A percentile compares a stretch with the other conserved stretches of the same genome.
These are phyloP conservation scores for Menura novaehollandiae DNA, from an alignment of 2,113 vertebrate species.

Conservation along the genomic window DNA sequence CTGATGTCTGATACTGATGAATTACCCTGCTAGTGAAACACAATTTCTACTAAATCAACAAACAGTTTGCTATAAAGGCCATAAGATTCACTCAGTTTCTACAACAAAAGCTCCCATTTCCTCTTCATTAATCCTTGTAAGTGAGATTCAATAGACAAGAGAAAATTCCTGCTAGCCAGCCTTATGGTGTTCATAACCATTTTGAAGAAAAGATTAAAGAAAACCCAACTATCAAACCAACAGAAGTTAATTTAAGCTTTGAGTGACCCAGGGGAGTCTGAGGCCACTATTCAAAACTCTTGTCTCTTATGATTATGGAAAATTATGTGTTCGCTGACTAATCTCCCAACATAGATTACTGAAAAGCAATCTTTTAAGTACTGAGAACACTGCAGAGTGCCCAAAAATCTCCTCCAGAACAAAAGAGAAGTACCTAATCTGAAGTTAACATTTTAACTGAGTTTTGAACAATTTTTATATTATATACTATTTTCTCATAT, in stretches of 20 bases:
- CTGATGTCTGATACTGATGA: slow-evolving; percentile 67
- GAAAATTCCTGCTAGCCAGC: slow-evolving; percentile 35
- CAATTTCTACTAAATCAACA: slow-evolving; percentile 77
- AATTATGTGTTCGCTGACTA: neutral
- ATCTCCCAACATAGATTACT: neutral
- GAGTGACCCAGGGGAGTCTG: neutral
- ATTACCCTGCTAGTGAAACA: slow-evolving; percentile 69
- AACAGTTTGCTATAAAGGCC: slow-evolving; percentile 70
- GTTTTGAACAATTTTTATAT: neutral
- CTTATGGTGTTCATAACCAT: neutral
- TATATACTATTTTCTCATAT: neutral
- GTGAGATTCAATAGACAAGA: slow-evolving; percentile 53
- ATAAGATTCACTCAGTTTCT: slow-evolving; percentile 56
- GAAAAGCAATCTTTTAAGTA: slow-evolving; percentile 1
- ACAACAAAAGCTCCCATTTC: slow-evolving; percentile 59
- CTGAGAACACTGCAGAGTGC: neutral
- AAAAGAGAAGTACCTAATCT: neutral
- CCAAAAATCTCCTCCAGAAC: neutral
- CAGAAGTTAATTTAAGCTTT: neutral
- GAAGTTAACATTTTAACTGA: neutral
- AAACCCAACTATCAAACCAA: neutral
- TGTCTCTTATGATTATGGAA: neutral
- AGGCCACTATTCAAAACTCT: neutral
- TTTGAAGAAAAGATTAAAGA: neutral
- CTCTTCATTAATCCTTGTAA: slow-evolving; percentile 71